Evolutionary conservation across 2,113 vertebrate genomes (phyloP).

Genomic region (Baryphthengus martii): DNA sequence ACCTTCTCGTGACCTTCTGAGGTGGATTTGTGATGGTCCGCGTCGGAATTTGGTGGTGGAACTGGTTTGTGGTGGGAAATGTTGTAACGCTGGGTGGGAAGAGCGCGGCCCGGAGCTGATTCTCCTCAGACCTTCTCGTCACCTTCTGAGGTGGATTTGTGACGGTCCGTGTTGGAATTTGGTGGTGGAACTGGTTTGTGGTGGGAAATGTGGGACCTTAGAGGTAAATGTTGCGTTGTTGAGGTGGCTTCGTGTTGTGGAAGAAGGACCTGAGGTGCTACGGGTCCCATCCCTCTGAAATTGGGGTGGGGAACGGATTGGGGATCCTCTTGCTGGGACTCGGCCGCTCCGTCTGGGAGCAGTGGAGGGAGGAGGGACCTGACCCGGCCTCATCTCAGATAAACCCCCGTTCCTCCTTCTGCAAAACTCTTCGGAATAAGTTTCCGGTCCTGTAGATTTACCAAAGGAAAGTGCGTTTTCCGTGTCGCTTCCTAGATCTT

Average conservation of each 20-base stretch:
- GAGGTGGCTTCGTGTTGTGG: neutral
- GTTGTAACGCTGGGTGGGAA: too few relatives aligned
- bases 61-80: too few relatives aligned
- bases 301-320: rapidly evolving
- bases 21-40: rapidly evolving
- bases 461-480: neutral
- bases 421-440: neutral
- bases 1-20: too few relatives aligned
- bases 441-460: neutral
- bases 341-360: rapidly evolving
- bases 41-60: neutral
- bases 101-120: too few relatives aligned
- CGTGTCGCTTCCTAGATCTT: neutral
- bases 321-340: too few relatives aligned
- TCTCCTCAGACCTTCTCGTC: too few relatives aligned
- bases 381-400: neutral
- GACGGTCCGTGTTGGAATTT: too few relatives aligned
- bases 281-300: rapidly evolving
- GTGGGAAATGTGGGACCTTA: too few relatives aligned
- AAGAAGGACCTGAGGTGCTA: neutral
- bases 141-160: too few relatives aligned
- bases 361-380: too few relatives aligned
- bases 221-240: too few relatives aligned
- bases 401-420: neutral
- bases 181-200: too few relatives aligned